phyloP scores from a whole-genome alignment of 1,140 invertebrate genomes.

The Danaus melanippus region DNA sequence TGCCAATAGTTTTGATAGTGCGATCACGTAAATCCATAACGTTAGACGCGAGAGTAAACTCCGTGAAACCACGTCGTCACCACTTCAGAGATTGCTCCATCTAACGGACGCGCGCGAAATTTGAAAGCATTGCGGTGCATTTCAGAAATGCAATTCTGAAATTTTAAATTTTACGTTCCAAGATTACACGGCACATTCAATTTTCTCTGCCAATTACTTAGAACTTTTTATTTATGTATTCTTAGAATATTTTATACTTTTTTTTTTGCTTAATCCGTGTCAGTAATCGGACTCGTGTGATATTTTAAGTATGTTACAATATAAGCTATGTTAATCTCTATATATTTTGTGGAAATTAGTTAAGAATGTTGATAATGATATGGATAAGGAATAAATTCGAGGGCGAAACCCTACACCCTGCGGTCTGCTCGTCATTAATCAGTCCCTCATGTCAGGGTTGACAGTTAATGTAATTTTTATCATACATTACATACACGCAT shows the following conservation, averaged over 20 bases:
- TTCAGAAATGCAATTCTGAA: constrained; percentile 31
- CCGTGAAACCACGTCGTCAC: constrained; percentile 42
- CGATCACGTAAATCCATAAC: constrained; percentile 52
- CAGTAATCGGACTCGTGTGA: too few relatives aligned
- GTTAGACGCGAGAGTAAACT: constrained; percentile 41
- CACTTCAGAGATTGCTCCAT: constrained; percentile 48
- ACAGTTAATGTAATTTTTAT: constrained; percentile 58
- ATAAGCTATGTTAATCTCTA: constrained; percentile 2
- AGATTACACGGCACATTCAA: constrained; percentile 13
- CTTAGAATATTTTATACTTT: not conserved
- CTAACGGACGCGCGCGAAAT: constrained; percentile 39
- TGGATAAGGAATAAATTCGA: constrained; percentile 55
- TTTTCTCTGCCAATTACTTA: constrained; percentile 14
- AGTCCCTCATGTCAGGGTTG: constrained; percentile 39
- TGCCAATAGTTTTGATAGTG: constrained; percentile 23
- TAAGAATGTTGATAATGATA: constrained; percentile 37
- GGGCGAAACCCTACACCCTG: constrained; percentile 30
- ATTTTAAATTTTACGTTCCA: constrained; percentile 28
- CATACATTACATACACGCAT: constrained; percentile 26
- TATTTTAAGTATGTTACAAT: too few relatives aligned
- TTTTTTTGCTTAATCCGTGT: not conserved
- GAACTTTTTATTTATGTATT: constrained; percentile 2
- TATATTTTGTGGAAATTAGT: constrained; percentile 17
- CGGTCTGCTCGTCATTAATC: constrained; percentile 41
- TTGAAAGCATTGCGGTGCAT: constrained; percentile 29